Percentiles rank a stretch among this genome's conserved stretches.
phyloP scores from a whole-genome alignment of 2,888 invertebrate genomes.

The Platycnemis pennipes region DNA sequence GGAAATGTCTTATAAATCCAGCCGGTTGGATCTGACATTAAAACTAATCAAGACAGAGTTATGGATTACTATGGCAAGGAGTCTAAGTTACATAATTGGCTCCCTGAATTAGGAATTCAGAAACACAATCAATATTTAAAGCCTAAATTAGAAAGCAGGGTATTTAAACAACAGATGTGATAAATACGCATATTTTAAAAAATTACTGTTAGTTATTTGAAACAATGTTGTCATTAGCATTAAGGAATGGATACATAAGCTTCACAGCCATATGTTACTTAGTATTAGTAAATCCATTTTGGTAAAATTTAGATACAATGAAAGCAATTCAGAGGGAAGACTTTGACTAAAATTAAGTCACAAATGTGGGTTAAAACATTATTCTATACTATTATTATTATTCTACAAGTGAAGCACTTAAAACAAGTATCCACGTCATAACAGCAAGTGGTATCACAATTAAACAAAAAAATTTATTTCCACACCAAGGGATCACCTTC shows the following conservation, averaged over 20 bases:
- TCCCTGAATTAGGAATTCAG: no score
- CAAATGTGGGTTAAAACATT: not conserved
- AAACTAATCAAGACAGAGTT: no score
- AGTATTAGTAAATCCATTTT: constrained; percentile 14
- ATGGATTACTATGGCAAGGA: no score
- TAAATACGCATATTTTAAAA: no score
- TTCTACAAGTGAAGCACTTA: not conserved
- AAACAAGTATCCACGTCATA: not conserved
- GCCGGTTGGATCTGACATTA: no score
- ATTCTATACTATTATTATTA: no score
- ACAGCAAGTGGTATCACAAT: not conserved
- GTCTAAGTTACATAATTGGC: no score
- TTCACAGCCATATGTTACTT: not conserved
- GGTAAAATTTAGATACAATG: not conserved
- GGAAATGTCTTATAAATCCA: no score
- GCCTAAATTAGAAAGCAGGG: no score
- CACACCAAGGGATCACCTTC: not conserved
- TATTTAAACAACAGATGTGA: no score
- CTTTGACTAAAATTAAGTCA: not conserved
- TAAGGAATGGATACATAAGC: not conserved
- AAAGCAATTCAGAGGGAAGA: not conserved
- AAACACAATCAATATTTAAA: no score
- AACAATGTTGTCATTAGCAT: not conserved
- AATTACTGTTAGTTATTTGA: not conserved
- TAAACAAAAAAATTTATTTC: not conserved